Conservation (phyloP, 1,140 invertebrate species). For the Odontomachus brunneus region DNA sequence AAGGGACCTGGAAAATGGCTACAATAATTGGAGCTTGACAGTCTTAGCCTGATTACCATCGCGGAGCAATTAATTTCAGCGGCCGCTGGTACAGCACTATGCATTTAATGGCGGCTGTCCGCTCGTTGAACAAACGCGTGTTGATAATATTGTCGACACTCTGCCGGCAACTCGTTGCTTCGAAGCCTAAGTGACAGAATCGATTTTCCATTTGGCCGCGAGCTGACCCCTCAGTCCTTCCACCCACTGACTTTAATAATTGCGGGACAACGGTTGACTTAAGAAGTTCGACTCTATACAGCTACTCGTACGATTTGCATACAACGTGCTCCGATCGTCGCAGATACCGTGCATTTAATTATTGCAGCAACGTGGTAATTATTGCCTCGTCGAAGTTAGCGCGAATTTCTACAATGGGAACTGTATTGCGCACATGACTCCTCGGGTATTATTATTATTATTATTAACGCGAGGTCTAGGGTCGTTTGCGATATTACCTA, state of each 20-base stretch:
- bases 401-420: no score
- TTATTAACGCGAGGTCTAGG: constrained; percentile 1
- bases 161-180: neutral
- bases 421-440: no score
- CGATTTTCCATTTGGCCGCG: neutral
- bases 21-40: constrained; percentile 57
- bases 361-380: no score
- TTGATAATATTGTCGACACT: neutral
- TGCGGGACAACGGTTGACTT: no score
- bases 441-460: neutral
- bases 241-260: no score
- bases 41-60: constrained; percentile 21
- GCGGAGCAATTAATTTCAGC: constrained; percentile 41
- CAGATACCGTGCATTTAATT: no score
- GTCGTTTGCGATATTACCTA: neutral
- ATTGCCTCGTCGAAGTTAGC: no score
- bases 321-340: no score
- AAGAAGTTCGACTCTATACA: neutral
- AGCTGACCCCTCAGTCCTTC: no score
- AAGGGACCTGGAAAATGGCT: constrained; percentile 41
- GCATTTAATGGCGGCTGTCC: constrained; percentile 14
- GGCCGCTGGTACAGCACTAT: neutral
- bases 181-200: neutral
- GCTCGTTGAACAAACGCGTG: neutral
- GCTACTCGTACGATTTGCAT: no score